Base-by-base conservation (phyloP, 2,888 invertebrate genomes). In the Chymomyza procnemis region DNA sequence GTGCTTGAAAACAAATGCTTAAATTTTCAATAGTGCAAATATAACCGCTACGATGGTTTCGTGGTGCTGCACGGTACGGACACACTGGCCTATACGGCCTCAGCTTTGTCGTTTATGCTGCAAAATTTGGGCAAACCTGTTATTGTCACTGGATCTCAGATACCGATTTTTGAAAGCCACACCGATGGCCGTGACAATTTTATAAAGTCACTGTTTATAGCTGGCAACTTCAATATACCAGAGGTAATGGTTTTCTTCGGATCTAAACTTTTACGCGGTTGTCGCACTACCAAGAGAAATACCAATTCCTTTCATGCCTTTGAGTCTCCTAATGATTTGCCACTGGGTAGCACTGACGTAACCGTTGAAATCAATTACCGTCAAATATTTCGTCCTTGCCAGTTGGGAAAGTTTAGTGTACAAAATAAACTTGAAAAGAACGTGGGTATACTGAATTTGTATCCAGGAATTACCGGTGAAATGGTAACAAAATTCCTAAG, bases 41-140 rank as follows among this genome's bases (percentile, higher is more conserved):
- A 97, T 79, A 93, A 94, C 69, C 89, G 93, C 18, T 99, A 95
- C 88, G 97, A 98, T 87, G 98, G 98, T 0, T 99, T 99, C 88
- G 97, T 99, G 0, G 93, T 99, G 0, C 93, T 99, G 0, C 99
- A 99, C 89, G 99, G 99, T 0, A 99, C 97, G 0, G 99, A 99
- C 89, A 99, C 99, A 0, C 92, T 99, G 84, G 95, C 97, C 8
- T 99, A 98, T 90, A 98, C 99, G 0, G 97, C 99, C 0, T 97
- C 98, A 0, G 98, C 98, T 0, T 92, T 99, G 1, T 97, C 98
- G 0, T 99, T 98, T 90, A 98, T 99, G 97, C 93, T 99, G 85
- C 97, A 99, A 89, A 96, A 97, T 80, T 93, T 99, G 1, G 96
- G 96, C 6, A 99, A 99, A 90, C 95, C 96, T 1, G 95, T 99